Evolutionary conservation across 1,140 invertebrate genomes (phyloP).

Genomic region (Lepidurus apus): DNA sequence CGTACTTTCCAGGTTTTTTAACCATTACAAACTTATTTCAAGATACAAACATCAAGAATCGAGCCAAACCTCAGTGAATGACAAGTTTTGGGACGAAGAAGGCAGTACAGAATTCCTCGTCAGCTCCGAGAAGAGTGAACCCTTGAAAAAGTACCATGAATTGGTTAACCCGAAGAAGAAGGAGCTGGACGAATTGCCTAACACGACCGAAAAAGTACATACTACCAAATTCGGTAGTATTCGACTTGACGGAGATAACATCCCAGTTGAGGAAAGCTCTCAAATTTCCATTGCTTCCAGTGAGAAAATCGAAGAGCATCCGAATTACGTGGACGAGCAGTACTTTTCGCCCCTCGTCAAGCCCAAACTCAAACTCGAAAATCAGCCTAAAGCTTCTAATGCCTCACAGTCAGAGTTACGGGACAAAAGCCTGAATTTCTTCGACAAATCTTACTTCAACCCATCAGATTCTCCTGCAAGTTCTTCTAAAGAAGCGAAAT

Average conservation of each 20-base stretch:
- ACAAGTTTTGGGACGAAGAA: slow-evolving; percentile 31
- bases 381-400: background rate
- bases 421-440: slow-evolving; percentile 5
- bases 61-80: background rate
- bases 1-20: background rate
- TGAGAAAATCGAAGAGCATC: background rate
- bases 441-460: slow-evolving; percentile 23
- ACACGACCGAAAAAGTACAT: slow-evolving; percentile 21
- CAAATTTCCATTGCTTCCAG: background rate
- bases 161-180: background rate
- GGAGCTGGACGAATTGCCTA: background rate
- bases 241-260: slow-evolving; percentile 29
- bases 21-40: background rate
- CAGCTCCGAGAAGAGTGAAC: background rate
- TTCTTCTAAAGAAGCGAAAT: background rate
- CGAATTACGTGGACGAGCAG: background rate
- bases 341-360: background rate
- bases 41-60: background rate
- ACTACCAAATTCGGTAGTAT: slow-evolving; percentile 30
- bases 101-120: background rate
- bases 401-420: background rate
- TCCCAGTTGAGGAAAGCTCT: background rate
- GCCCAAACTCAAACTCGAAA: background rate
- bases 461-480: background rate
- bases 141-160: slow-evolving; percentile 11